Conservation (phyloP, 2,888 invertebrate genomes). For the Anthrax anthrax region DNA sequence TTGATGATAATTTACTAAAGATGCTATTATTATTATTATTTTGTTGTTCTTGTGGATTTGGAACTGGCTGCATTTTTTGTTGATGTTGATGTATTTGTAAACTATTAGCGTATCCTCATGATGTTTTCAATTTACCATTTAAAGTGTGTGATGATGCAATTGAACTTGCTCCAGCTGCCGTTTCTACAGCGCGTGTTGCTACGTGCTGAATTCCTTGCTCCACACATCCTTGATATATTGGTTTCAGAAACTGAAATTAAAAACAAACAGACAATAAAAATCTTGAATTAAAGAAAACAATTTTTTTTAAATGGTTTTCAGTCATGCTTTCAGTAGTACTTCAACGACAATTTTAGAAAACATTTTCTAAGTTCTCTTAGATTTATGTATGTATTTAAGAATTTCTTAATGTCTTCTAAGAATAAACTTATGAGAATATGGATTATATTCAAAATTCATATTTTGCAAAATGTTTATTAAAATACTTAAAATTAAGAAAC, state of each 20-base stretch:
- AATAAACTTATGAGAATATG: no score
- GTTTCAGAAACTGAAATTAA: constrained; percentile 67
- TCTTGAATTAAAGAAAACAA: background rate
- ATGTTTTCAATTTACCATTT: constrained; percentile 34
- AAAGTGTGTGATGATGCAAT: constrained; percentile 19
- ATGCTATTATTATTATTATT: background rate
- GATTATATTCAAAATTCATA: no score
- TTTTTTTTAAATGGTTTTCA: background rate
- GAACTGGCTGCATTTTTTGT: background rate
- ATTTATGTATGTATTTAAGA: no score
- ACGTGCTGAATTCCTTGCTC: constrained; percentile 74
- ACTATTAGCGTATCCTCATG: constrained; percentile 36
- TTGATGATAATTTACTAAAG: background rate
- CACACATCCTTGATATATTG: constrained; percentile 63
- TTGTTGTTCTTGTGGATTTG: constrained; percentile 2
- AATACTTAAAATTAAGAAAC: no score
- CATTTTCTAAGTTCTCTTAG: no score
- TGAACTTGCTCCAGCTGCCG: constrained; percentile 43
- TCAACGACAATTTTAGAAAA: no score
- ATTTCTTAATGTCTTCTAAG: no score
- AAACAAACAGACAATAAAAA: background rate
- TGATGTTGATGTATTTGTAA: constrained; percentile 14
- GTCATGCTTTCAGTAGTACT: no score
- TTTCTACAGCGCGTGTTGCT: constrained; percentile 60
- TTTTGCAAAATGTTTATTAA: no score